A percentile compares a stretch with the other conserved stretches of the same genome.
phyloP scores from a whole-genome alignment of 2,113 vertebrate species.

The Lanius collurio region DNA sequence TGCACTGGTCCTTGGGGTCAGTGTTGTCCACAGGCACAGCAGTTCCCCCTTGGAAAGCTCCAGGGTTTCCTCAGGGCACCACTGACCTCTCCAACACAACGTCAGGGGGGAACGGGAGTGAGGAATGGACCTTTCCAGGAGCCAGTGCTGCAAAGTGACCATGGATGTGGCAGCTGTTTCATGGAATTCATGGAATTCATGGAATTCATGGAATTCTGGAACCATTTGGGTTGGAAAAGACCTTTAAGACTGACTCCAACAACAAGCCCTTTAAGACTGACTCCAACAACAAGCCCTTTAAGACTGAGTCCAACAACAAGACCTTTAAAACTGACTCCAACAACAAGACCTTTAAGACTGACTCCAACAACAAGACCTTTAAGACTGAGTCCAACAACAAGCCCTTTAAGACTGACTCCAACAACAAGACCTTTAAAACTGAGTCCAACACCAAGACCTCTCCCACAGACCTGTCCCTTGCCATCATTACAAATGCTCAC shows the following conservation, averaged over 20 bases:
- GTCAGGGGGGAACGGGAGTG: fast-evolving
- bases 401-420: background rate
- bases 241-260: background rate
- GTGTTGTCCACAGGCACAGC: fast-evolving
- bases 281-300: background rate
- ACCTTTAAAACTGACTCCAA: background rate
- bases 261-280: background rate
- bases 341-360: background rate
- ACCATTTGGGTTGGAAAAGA: background rate
- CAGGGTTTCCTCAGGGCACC: background rate
- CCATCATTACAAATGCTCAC: background rate
- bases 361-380: background rate
- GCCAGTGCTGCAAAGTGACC: fast-evolving
- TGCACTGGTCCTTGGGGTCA: fast-evolving
- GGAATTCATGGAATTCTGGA: background rate
- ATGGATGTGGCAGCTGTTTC: background rate
- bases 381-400: background rate
- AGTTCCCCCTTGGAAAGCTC: background rate
- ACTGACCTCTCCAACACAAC: fast-evolving
- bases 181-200: background rate
- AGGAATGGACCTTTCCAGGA: background rate
- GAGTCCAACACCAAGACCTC: fast-evolving
- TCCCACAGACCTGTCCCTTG: background rate
- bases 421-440: background rate
- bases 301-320: background rate